Percentiles rank a stretch among this genome's conserved stretches.
These are phyloP conservation scores for Oxyruncus cristatus DNA, from an alignment of 2,113 vertebrate genomes.

Conservation along the genomic window DNA sequence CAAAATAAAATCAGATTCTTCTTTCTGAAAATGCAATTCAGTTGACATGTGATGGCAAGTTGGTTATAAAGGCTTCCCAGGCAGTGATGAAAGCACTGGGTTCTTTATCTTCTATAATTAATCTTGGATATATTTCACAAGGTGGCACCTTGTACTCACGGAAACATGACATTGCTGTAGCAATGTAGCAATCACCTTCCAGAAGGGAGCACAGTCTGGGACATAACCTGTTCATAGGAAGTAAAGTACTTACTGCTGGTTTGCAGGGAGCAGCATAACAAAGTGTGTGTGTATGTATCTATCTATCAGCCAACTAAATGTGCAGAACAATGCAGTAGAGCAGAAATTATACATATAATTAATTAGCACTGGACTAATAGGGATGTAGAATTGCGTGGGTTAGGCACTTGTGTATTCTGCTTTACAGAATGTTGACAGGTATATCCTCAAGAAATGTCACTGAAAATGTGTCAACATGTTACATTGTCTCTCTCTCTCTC, in stretches of 20 bases:
- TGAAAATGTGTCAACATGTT: background rate
- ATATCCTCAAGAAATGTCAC: background rate
- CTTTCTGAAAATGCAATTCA: background rate
- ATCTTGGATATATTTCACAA: background rate
- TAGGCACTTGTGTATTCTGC: background rate
- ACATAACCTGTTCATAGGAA: background rate
- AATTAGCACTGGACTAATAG: background rate
- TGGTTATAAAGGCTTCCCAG: background rate
- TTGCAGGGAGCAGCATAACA: background rate
- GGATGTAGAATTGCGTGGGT: background rate
- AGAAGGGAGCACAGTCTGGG: background rate
- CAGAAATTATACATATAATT: background rate
- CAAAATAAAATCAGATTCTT: conserved; percentile 49
- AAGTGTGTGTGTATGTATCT: background rate
- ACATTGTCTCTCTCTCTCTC: background rate
- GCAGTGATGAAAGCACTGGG: background rate
- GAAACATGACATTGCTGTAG: background rate
- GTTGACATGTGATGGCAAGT: conserved; percentile 15
- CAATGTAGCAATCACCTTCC: background rate
- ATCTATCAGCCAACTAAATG: background rate
- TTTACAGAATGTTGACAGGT: background rate
- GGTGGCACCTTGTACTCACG: background rate
- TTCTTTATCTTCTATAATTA: background rate
- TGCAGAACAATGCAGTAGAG: background rate
- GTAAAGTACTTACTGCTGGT: background rate